A percentile compares a stretch with the other conserved stretches of the same genome.
Conservation (phyloP, 2,797 vertebrate genomes). For the Intellagama lesueurii region DNA sequence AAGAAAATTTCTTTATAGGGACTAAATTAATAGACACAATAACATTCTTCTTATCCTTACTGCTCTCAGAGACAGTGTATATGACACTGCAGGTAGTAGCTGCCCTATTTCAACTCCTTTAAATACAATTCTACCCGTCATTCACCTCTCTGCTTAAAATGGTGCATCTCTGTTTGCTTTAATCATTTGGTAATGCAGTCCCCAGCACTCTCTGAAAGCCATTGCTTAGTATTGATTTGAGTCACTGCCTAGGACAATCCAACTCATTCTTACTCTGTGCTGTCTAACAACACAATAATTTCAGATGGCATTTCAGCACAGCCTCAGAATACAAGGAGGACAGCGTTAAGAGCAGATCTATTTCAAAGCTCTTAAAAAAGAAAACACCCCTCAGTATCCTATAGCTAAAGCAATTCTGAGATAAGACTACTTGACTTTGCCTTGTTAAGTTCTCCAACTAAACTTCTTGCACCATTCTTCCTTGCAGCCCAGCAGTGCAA, state of each 20-base stretch:
- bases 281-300: slow-evolving; percentile 31
- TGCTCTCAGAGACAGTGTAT: not conserved
- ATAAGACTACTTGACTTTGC: not conserved
- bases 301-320: slow-evolving; percentile 1
- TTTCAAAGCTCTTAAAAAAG: not conserved
- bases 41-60: not conserved
- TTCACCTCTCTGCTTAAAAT: not conserved
- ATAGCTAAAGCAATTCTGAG: not conserved
- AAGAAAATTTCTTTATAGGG: slow-evolving; percentile 15
- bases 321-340: not conserved
- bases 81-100: not conserved
- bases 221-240: slow-evolving; percentile 38
- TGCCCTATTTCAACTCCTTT: not conserved
- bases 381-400: not conserved
- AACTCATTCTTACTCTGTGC: slow-evolving; percentile 28
- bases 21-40: slow-evolving; percentile 34
- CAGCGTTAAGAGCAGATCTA: not conserved
- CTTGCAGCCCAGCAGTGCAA: not conserved
- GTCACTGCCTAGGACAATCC: slow-evolving; percentile 34
- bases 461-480: too few species aligned
- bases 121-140: not conserved
- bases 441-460: not conserved
- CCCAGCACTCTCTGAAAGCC: slow-evolving; percentile 37
- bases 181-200: not conserved
- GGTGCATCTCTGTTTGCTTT: not conserved